A percentile compares a stretch with the other conserved stretches of the same genome.
Evolutionary conservation across 2,113 vertebrate genomes (phyloP).

Genomic region (Glareola pratincola): DNA sequence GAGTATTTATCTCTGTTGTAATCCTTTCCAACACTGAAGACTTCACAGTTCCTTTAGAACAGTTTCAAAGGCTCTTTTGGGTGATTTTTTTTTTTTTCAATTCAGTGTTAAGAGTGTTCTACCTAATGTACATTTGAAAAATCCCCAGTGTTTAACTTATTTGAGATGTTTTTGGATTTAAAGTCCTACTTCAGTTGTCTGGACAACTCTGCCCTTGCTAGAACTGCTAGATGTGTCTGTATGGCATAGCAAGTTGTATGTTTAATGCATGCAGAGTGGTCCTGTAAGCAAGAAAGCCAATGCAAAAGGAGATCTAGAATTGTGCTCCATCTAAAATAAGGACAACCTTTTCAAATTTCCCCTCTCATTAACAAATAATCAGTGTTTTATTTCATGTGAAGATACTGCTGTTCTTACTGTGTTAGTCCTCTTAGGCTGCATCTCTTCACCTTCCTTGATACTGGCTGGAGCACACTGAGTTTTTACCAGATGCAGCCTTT

Average conservation of each 20-base stretch:
- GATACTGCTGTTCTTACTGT: not conserved
- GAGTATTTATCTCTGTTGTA: not conserved
- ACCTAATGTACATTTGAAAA: not conserved
- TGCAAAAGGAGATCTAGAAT: not conserved
- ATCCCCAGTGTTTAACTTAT: not conserved
- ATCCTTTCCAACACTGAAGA: not conserved
- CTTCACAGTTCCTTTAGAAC: not conserved
- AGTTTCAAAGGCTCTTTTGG: not conserved
- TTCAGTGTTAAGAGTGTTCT: not conserved
- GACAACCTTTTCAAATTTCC: not conserved
- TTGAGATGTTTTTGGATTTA: not conserved
- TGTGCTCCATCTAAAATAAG: not conserved
- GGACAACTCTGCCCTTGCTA: not conserved
- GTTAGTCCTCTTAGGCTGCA: not conserved
- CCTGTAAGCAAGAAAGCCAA: not conserved
- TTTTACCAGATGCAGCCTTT: accelerated
- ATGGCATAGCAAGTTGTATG: not conserved
- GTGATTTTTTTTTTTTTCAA: not conserved
- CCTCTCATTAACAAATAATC: not conserved
- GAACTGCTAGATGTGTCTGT: not conserved
- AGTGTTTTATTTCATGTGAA: not conserved
- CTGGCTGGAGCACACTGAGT: not conserved
- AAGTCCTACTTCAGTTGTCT: not conserved
- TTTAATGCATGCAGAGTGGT: not conserved
- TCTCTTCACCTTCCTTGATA: not conserved